Evolutionary conservation across 2,113 vertebrate genomes (phyloP).

Genomic region (Cyprinodon brontotheroides): DNA sequence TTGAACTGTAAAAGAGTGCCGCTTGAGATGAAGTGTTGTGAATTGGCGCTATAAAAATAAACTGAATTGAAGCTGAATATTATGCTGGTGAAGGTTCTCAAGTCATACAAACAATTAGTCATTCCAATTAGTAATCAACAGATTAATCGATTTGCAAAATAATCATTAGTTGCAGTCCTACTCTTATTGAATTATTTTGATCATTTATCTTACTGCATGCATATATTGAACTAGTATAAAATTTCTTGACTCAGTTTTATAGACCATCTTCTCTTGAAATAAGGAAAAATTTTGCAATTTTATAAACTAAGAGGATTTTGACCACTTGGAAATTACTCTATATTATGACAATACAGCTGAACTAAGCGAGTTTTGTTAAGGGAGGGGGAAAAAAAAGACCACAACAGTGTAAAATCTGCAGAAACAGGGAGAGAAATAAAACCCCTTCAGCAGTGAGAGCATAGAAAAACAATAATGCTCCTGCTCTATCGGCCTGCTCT

Average conservation of each 20-base stretch:
- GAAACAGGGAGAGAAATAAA: neutral
- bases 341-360: conserved; percentile 15
- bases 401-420: neutral
- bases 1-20: too few relatives aligned
- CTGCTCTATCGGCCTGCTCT: conserved; percentile 31
- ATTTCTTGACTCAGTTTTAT: neutral
- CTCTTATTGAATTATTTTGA: too few relatives aligned
- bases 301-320: conserved; percentile 15
- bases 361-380: neutral
- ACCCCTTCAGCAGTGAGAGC: neutral
- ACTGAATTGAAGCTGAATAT: too few relatives aligned
- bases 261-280: neutral
- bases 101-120: too few relatives aligned
- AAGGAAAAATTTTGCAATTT: neutral
- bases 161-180: too few relatives aligned
- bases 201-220: neutral
- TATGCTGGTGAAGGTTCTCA: too few relatives aligned
- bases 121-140: too few relatives aligned
- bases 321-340: conserved; percentile 44
- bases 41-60: too few relatives aligned
- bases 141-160: too few relatives aligned
- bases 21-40: too few relatives aligned
- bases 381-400: neutral
- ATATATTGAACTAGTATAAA: neutral
- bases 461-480: conserved; percentile 17